Base-by-base conservation (phyloP, 2,888 invertebrate genomes). In the Smittia sp. region DNA sequence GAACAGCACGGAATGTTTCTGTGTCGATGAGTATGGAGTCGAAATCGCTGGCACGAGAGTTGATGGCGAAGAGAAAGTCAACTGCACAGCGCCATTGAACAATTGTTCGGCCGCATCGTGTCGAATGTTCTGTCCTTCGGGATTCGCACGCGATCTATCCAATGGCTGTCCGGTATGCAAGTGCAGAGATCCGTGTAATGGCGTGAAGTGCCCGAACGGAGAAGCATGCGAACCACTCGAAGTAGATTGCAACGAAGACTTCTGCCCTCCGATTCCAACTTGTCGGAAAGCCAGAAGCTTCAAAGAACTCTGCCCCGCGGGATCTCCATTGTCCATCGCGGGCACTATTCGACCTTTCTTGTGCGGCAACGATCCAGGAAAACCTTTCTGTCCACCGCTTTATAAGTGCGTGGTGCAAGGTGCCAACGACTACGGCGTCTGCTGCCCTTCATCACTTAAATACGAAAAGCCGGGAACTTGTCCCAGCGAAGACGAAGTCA, bases 341-440 rank as follows among this genome's bases (percentile, higher is more conserved):
- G 92, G 91, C 77, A 90, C 90, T 1, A 87, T 87, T 38, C 84
- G 92, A 65, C 93, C 94, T 0, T 94, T 93, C 81, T 83, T 94
- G 27, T 94, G 94, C 79, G 94, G 94, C 13, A 87, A 86, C 22
- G 90, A 90, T 52, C 87, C 90, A 3, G 92, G 92, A 38, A 92
- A 93, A 82, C 94, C 94, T 0, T 87, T 87, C 76, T 94, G 94
- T 78, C 94, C 94, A 0, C 91, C 92, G 0, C 84, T 92, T 75
- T 93, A 93, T 81, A 87, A 88, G 78, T 94, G 94, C 79, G 84
- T 90, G 74, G 91, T 93, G 7, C 90, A 93, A 78, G 85, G 80
- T 84, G 90, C 90, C 76, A 91, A 92, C 78, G 94, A 94, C 79
- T 94, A 94, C 78, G 94, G 94, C 0, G 93, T 94, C 13, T 94